Evolutionary conservation across 2,113 vertebrate genomes (phyloP), one percentile per base, ranked within the genome.

Genomic region (Tringa solitaria): DNA sequence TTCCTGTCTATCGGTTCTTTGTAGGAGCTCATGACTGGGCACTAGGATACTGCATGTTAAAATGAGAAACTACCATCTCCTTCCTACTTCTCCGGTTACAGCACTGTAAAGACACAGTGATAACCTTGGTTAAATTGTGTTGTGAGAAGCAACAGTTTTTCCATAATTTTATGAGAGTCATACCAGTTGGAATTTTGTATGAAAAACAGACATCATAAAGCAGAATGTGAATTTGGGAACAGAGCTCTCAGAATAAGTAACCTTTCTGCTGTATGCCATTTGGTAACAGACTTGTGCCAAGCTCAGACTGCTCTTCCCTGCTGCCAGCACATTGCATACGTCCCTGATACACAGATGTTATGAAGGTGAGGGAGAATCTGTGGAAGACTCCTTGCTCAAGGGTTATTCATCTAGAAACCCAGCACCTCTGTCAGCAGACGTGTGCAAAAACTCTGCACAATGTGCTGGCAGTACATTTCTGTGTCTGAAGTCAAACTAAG

Each of bases 241-340:
- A 37, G 39, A 60, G 13, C 8, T 68, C 48, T 64, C 23, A 30
- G 30, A 51, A 82, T 16, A 7, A 65, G 27, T 60, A 90, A 82
- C 8, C 3, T 87, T 56, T 8, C 57, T 57, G 21, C 35, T 21
- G 21, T 18, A 73, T 30, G 48, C 26, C 57, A 76, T 57, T 51
- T 91, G 39, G 60, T 82, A 63, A 78, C 33, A 82, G 73, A 48
- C 16, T 8, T 43, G 35, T 63, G 77, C 73, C 65, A 68, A 72
- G 35, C 56, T 75, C 39, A 60, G 8, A 39, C 19, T 60, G 56
- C 16, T 94, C 16, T 68, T 86, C 32, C 60, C n/a, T 32, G 39
- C 69, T 72, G 81, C 48, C 5, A 3, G 24, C 0, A 1, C 9
- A 0, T 67, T 3, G 2, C 30, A 2, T 27, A 39, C 2, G 4